phyloP scores from a whole-genome alignment of 2,113 vertebrate genomes.

The Zootoca vivipara region DNA sequence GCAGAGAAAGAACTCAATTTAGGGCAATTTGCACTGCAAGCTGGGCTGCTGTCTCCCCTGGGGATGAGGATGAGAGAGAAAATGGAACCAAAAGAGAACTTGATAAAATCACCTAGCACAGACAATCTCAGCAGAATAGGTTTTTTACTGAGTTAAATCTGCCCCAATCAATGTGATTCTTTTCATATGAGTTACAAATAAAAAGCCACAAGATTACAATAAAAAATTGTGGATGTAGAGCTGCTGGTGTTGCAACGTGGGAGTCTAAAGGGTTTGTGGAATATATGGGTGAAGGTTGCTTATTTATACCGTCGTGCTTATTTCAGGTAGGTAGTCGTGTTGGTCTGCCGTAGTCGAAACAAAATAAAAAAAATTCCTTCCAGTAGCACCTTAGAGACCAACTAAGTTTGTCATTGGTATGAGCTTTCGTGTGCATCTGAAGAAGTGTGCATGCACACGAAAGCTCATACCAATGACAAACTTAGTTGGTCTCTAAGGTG shows the following conservation, averaged over 20 bases:
- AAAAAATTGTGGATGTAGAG: constrained; percentile 75
- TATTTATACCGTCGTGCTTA: constrained; percentile 70
- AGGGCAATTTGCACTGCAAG: constrained; percentile 98
- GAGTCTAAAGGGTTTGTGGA: constrained; percentile 79
- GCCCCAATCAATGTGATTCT: constrained; percentile 96
- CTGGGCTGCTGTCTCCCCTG: constrained; percentile 91
- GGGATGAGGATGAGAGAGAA: constrained; percentile 93
- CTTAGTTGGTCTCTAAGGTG: too few species aligned
- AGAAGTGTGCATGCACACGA: too few species aligned
- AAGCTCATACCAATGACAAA: too few species aligned
- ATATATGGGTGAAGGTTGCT: constrained; percentile 57
- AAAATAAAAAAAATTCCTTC: too few species aligned
- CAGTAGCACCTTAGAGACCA: too few species aligned
- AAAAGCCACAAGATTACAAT: constrained; percentile 92
- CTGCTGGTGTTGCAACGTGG: constrained; percentile 76
- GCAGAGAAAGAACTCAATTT: constrained; percentile 99
- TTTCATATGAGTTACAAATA: constrained; percentile 98
- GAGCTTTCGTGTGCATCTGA: too few species aligned
- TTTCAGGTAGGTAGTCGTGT: too few species aligned
- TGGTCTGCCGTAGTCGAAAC: too few species aligned
- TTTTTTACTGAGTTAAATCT: constrained; percentile 98
- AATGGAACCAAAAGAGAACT: constrained; percentile 97
- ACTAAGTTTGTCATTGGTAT: too few species aligned
- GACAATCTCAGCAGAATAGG: constrained; percentile 91
- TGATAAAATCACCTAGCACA: constrained; percentile 94